Evolutionary conservation across 2,888 invertebrate species (phyloP), one percentile per base, ranked within the genome.

Genomic region (Helobdella robusta): DNA sequence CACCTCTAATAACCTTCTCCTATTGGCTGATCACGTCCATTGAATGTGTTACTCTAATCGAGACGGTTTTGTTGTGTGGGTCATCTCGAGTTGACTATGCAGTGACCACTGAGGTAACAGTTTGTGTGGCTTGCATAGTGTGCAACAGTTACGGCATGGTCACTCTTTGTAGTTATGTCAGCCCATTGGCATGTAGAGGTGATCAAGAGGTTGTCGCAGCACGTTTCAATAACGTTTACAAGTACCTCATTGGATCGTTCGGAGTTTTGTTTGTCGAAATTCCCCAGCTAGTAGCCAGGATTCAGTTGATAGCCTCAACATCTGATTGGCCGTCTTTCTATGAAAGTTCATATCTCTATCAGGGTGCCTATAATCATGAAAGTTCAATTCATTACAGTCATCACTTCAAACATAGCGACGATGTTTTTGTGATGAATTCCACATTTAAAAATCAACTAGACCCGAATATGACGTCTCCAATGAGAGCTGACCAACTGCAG

Each of bases 1-100:
- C 71, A 5, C 60, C 64, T 59, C 40, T 72, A 20, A 35, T 69
- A 35, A 20, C 58, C 18, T 67, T 68, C 30, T 64, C 64, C 25
- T 71, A 71, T 59, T 72, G 72, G 71, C 63, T 72, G 6, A 59
- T 72, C 23, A 59, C 58, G n/a, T 64, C 68, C 25, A 65, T 72
- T 18, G 72, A 72, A 40, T 66, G 67, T 25, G 59, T 46, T 20
- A 58, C 64, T 34, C 66, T 71, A 25, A 63, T 72, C 11, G 70
- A 71, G 48, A 66, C 66, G 2, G 64, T 67, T 3, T 32, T 68
- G 20, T 25, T 70, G 25, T 56, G 61, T 34, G 62, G 65, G 25
- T 58, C 11, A 11, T 69, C 67, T 56, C 58, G 64, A 20, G 52
- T 67, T 32, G 64, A 66, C 52, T 64, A 58, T 36, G 66, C 66